Evolutionary conservation across 2,888 invertebrate genomes (phyloP).

Genomic region (Melanophora roralis): DNA sequence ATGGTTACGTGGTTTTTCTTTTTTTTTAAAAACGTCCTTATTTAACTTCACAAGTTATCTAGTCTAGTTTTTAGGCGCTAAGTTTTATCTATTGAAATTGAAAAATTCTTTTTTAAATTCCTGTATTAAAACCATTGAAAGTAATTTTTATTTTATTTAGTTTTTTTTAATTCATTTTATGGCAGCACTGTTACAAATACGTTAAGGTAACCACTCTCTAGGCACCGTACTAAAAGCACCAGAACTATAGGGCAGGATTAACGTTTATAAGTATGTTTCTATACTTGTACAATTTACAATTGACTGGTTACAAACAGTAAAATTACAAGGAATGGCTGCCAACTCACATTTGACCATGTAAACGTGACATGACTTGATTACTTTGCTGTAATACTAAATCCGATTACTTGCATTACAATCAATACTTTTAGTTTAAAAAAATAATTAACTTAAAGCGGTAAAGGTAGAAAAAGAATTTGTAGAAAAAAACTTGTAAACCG

Average conservation of each 20-base stretch:
- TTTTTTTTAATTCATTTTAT: no score
- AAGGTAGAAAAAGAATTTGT: neutral
- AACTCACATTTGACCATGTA: constrained; percentile 27
- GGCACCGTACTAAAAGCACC: neutral
- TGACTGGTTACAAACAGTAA: constrained; percentile 31
- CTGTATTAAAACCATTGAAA: no score
- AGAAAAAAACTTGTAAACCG: neutral
- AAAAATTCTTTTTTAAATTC: no score
- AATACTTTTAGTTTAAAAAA: neutral
- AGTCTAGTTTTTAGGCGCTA: no score
- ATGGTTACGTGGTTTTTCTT: no score
- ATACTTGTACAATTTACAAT: constrained; percentile 1
- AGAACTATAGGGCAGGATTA: neutral
- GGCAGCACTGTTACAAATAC: no score
- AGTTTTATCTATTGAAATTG: no score
- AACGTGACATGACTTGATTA: constrained; percentile 44
- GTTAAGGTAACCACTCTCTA: no score
- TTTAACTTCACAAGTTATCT: no score
- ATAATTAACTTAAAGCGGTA: neutral
- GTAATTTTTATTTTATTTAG: no score
- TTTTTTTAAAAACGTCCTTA: no score
- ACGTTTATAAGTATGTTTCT: neutral
- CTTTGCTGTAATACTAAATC: neutral
- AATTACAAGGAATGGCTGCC: constrained; percentile 30
- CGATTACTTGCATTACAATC: neutral